Conservation (phyloP, 2,797 vertebrate species). For the Acanthis flammea region DNA sequence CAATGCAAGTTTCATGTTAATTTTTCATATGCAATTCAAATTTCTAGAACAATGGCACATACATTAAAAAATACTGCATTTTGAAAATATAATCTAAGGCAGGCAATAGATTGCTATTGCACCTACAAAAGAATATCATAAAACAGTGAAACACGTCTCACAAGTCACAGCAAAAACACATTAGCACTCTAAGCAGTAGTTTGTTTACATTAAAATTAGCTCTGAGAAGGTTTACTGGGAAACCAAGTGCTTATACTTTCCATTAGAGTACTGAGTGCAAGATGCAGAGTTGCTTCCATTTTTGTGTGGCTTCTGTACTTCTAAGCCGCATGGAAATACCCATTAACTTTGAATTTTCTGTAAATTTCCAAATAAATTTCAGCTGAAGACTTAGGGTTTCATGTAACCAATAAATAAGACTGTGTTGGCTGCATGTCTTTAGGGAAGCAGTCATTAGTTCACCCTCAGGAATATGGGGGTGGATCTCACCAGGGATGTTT, state of each 20-base stretch:
- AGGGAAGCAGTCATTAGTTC: neutral
- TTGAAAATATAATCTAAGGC: neutral
- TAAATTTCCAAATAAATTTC: neutral
- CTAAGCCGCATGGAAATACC: neutral
- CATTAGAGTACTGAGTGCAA: neutral
- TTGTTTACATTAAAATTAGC: constrained; percentile 9
- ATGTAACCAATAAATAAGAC: neutral
- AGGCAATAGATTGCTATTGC: neutral
- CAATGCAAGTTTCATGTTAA: constrained; percentile 23
- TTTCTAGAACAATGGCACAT: neutral
- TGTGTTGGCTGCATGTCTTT: neutral
- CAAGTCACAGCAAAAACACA: constrained; percentile 1
- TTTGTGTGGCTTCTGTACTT: neutral
- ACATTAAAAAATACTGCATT: neutral
- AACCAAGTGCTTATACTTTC: neutral
- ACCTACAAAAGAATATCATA: neutral
- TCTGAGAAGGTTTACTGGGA: neutral
- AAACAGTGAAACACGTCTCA: neutral
- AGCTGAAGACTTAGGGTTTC: neutral
- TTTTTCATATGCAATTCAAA: constrained; percentile 22
- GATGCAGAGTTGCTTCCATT: neutral
- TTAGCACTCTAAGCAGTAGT: neutral
- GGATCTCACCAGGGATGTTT: neutral
- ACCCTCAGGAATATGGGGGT: neutral
- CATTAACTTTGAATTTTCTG: neutral